Evolutionary conservation across 1,140 invertebrate genomes (phyloP), one percentile per base, ranked within the genome.

Genomic region (roundworm (Caenorhabditis elegans)): DNA sequence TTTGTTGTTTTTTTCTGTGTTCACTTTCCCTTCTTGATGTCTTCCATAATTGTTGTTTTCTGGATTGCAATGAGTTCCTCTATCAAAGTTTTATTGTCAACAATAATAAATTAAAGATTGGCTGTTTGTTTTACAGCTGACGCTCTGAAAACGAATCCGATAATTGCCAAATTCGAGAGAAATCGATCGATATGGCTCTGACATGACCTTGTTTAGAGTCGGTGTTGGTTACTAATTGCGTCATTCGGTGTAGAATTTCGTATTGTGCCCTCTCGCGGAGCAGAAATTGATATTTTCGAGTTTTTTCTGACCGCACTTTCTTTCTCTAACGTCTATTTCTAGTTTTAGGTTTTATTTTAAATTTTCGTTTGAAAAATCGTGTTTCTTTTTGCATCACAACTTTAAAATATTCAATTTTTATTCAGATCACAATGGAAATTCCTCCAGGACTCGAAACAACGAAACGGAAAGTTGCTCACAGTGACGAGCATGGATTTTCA

Each of bases 381-480:
- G n/a, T n/a, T 5, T 15, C 39, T 43, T 43, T 43, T 43, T 43
- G 39, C 39, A 5, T 43, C 39, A 15, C 39, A 43, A 43, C n/a
- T n/a, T n/a, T n/a, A n/a, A 43, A 15, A 43, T 43, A 5, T 43
- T 43, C 39, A 15, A 43, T 5, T 15, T 43, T 43, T 43, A 8
- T 70, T 10, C 60, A 43, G 60, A 39, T 11, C 10, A 17, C n/a
- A 1, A 70, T 70, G 60, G 60, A 70, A 22, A 36, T 70, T 13
- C 34, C 60, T 19, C 6, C 60, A n/a, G 34, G 34, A 3, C 60
- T 70, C 51, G 48, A 81, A 22, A 51, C 60, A 10, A 76, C 80
- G 47, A 81, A 81, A 36, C 39, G 80, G 51, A 81, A 70, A 60
- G 70, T 81, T 11, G 80, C 80, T 10, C 80, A 81, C 49, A 46